phyloP scores from a whole-genome alignment of 2,888 invertebrate genomes.

The Siphlonurus alternatus region DNA sequence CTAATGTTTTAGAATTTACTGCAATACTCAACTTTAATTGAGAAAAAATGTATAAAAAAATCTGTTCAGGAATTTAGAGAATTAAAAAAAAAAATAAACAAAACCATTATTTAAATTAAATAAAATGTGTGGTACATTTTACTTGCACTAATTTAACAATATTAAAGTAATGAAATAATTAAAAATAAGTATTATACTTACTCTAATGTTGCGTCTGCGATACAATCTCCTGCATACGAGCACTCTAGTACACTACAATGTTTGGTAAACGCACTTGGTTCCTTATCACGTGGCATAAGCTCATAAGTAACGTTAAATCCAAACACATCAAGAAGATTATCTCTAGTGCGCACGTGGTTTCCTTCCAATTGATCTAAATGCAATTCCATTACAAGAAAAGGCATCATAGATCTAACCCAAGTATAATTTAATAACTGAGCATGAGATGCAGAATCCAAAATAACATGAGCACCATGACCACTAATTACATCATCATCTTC shows the following conservation, averaged over 20 bases:
- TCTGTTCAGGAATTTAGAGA: too few species aligned
- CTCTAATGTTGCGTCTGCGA: conserved; percentile 51
- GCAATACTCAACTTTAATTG: too few species aligned
- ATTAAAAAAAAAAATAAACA: too few species aligned
- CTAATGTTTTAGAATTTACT: too few species aligned
- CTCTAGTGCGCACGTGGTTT: conserved; percentile 64
- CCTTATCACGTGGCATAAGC: conserved; percentile 26
- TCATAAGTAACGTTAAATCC: conserved; percentile 90
- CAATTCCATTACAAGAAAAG: conserved; percentile 64
- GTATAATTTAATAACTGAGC: neutral
- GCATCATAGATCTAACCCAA: conserved; percentile 40
- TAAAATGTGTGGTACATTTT: too few species aligned
- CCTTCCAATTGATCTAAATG: conserved; percentile 54
- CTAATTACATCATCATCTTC: neutral
- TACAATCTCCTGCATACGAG: conserved; percentile 72
- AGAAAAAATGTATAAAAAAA: too few species aligned
- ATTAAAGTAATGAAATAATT: neutral
- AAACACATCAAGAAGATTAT: conserved; percentile 66
- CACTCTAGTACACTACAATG: conserved; percentile 62
- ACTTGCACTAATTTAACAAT: too few species aligned
- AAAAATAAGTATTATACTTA: conserved; percentile 32
- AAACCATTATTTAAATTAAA: too few species aligned
- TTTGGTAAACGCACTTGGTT: neutral
- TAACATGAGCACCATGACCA: neutral
- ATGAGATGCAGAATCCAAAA: neutral